phyloP scores from a whole-genome alignment of 2,113 vertebrate species.

The Coptodon rendalli region DNA sequence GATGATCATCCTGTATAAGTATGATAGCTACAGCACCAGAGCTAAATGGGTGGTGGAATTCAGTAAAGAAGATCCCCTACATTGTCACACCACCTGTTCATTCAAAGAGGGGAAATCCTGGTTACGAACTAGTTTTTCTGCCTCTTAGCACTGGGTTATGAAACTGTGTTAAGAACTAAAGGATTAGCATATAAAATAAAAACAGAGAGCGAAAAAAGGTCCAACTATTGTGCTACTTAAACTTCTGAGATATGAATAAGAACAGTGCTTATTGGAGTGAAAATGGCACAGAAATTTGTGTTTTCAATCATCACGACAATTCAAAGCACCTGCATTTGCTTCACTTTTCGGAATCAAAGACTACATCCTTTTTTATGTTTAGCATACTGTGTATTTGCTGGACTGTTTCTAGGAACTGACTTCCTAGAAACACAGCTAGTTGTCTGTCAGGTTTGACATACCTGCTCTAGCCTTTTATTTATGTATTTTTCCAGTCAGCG shows the following conservation, averaged over 20 bases:
- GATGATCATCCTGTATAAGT: not conserved
- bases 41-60: not conserved
- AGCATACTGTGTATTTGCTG: not conserved
- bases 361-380: not conserved
- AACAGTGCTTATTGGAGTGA: not conserved
- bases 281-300: not conserved
- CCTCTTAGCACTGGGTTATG: not conserved
- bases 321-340: not conserved
- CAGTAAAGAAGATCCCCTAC: not conserved
- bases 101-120: not conserved
- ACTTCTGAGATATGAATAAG: not conserved
- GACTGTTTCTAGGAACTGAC: not conserved
- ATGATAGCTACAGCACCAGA: not conserved
- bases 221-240: not conserved
- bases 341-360: not conserved
- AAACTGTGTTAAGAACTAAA: not conserved
- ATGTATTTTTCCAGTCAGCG: not conserved
- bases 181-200: not conserved
- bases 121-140: rapidly evolving
- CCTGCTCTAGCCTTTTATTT: not conserved
- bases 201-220: not conserved
- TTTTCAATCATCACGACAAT: not conserved
- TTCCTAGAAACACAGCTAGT: not conserved
- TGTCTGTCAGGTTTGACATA: not conserved
- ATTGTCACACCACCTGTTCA: not conserved